Percentiles rank a stretch among this genome's conserved stretches.
Conservation (phyloP, 2,113 vertebrate genomes). For the Cardinalis cardinalis region DNA sequence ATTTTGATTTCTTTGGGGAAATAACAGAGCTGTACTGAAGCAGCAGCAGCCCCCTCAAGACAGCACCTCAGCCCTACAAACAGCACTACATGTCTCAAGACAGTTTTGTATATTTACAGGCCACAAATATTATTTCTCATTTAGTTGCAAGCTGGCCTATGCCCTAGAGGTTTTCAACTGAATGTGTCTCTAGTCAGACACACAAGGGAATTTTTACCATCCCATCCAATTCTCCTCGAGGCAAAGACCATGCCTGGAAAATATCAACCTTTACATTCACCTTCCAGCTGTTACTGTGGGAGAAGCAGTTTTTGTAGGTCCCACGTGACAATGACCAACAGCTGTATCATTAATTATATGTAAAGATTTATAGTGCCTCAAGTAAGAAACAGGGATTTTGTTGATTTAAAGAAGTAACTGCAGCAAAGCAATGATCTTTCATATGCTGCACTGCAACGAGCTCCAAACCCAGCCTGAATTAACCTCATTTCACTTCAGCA, state of each 20-base stretch:
- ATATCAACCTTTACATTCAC: not conserved
- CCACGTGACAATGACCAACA: not conserved
- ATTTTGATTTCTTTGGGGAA: not conserved
- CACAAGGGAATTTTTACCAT: not conserved
- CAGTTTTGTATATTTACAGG: not conserved
- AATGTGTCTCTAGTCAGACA: not conserved
- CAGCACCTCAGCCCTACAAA: not conserved
- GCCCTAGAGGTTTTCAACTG: not conserved
- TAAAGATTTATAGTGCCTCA: not conserved
- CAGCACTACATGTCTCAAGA: not conserved
- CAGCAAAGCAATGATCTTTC: not conserved
- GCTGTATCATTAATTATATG: not conserved
- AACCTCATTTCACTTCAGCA: not conserved
- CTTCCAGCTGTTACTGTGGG: not conserved
- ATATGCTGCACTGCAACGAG: rapidly evolving
- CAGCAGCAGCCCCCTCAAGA: not conserved
- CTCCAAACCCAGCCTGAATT: not conserved
- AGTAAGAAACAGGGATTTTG: not conserved
- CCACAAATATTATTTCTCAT: not conserved
- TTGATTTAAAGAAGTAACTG: not conserved
- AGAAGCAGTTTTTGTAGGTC: not conserved
- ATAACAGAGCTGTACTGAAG: not conserved
- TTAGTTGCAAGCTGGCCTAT: not conserved
- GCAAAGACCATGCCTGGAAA: not conserved
- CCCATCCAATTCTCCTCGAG: not conserved